These are phyloP conservation scores for Tragelaphus buxtoni DNA, from an alignment of 2,113 vertebrate genomes.

Conservation along the genomic window DNA sequence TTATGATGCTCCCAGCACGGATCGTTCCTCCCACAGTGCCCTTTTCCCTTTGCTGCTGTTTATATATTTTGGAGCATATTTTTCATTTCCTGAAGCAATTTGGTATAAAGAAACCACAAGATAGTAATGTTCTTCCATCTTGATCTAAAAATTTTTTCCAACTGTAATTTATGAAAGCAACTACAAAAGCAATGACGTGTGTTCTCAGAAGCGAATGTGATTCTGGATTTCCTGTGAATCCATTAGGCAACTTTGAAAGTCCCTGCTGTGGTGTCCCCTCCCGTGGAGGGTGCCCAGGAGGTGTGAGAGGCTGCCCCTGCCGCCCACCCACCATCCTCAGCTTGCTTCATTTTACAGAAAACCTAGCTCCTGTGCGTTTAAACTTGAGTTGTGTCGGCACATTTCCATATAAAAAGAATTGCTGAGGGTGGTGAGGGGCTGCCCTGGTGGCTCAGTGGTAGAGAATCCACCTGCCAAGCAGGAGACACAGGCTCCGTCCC, in stretches of 20 bases:
- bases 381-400: neutral
- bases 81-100: conserved; percentile 8
- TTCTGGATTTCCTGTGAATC: neutral
- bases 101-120: neutral
- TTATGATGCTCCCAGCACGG: rapidly evolving
- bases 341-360: neutral
- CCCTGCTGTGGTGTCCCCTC: no score
- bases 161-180: neutral
- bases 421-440: neutral
- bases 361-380: neutral
- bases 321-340: neutral
- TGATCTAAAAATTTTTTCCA: neutral
- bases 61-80: neutral
- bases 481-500: neutral
- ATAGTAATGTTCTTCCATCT: neutral
- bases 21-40: neutral
- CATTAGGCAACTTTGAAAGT: neutral
- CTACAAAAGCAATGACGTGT: neutral
- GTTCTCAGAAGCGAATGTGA: neutral
- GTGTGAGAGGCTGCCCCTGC: rapidly evolving
- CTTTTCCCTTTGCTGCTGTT: neutral
- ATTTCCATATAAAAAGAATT: neutral
- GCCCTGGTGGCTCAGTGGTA: neutral
- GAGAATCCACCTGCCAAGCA: neutral
- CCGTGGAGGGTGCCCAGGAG: no score